phyloP scores from a whole-genome alignment of 2,797 vertebrate genomes.

The Gastrophryne carolinensis region DNA sequence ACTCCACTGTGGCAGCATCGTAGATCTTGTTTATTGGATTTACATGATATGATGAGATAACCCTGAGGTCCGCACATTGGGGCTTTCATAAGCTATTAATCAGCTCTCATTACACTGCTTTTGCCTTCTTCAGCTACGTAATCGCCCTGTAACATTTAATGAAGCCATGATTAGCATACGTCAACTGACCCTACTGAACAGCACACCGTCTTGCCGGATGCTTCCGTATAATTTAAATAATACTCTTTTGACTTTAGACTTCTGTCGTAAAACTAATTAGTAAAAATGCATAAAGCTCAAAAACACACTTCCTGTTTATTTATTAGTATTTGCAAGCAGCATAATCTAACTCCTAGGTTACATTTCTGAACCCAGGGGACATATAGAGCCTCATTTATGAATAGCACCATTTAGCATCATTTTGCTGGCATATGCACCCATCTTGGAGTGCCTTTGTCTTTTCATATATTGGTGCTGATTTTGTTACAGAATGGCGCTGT shows the following conservation, averaged over 20 bases:
- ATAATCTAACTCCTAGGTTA: no score
- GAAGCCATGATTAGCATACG: constrained; percentile 37
- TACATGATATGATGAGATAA: constrained; percentile 33
- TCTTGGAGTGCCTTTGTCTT: no score
- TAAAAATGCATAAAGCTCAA: background rate
- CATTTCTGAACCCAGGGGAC: no score
- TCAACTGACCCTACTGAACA: background rate
- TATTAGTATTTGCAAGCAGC: background rate
- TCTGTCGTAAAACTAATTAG: background rate
- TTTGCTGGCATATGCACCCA: no score
- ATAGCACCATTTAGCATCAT: no score
- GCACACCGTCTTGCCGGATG: background rate
- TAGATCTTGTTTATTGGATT: constrained; percentile 54
- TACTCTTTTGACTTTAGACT: background rate
- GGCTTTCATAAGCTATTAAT: constrained; percentile 59
- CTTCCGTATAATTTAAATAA: background rate
- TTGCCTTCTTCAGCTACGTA: constrained; percentile 57
- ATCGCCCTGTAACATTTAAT: constrained; percentile 26
- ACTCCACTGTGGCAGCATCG: constrained; percentile 39
- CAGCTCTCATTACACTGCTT: constrained; percentile 53
- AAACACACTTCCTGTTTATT: background rate
- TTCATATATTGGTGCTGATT: no score
- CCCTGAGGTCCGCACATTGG: constrained; percentile 28
- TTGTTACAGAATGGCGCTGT: no score
- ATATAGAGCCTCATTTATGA: no score